Evolutionary conservation across 1,140 invertebrate species (phyloP).

Genomic region (Phortica variegata): DNA sequence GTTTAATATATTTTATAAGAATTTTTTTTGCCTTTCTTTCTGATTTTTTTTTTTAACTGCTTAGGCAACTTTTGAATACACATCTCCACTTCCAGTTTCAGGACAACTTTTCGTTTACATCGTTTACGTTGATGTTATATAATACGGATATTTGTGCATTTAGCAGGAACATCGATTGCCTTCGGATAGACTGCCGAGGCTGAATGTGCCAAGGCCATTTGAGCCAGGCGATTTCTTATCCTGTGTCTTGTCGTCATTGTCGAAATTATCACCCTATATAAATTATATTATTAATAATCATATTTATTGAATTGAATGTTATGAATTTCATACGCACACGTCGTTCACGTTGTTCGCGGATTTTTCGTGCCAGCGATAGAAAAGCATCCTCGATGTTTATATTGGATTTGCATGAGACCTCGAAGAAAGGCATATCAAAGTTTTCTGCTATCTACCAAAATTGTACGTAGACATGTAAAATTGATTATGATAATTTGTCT

Average conservation of each 20-base stretch:
- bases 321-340: constrained; percentile 61
- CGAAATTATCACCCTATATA: constrained; percentile 53
- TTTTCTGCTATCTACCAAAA: constrained; percentile 76
- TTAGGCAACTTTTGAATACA: too few species aligned
- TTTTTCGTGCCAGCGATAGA: constrained; percentile 77
- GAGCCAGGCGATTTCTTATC: constrained; percentile 56
- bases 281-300: constrained; percentile 1
- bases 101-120: constrained; percentile 25
- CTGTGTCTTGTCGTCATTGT: constrained; percentile 47
- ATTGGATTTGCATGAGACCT: constrained; percentile 88
- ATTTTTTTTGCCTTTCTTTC: too few species aligned
- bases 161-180: constrained; percentile 55
- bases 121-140: too few species aligned
- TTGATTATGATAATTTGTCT: constrained; percentile 4
- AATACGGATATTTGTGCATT: constrained; percentile 5
- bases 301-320: neutral
- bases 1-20: too few species aligned
- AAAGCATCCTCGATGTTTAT: constrained; percentile 88
- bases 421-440: constrained; percentile 89
- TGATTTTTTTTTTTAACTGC: too few species aligned
- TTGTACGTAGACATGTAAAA: constrained; percentile 7
- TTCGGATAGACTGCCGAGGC: constrained; percentile 47
- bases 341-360: constrained; percentile 74
- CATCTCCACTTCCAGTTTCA: too few species aligned
- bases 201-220: constrained; percentile 55